Conservation (phyloP, 2,797 vertebrate genomes). For the Molossus molossus region DNA sequence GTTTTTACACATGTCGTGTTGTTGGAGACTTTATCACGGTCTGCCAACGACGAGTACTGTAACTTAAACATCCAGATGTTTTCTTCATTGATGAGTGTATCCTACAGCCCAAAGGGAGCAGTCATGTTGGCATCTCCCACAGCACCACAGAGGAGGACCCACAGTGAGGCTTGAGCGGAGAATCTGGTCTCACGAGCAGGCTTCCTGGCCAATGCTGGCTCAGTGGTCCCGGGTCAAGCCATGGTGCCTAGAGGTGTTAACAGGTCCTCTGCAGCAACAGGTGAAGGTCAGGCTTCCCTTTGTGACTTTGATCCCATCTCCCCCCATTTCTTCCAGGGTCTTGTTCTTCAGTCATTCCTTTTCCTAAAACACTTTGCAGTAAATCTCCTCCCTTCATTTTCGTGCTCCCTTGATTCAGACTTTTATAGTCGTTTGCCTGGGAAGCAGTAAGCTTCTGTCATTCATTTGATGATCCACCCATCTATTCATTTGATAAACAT, state of each 20-base stretch:
- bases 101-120: not conserved
- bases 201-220: not conserved
- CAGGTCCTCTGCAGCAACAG: not conserved
- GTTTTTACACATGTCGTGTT: not conserved
- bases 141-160: not conserved
- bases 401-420: not conserved
- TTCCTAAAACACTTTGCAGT: slow-evolving; percentile 31
- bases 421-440: slow-evolving; percentile 9
- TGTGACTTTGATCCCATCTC: not conserved
- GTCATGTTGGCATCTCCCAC: not conserved
- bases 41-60: not conserved
- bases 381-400: slow-evolving; percentile 10
- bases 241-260: not conserved
- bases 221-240: not conserved
- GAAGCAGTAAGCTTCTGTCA: slow-evolving; percentile 33
- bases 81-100: not conserved
- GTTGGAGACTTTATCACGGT: not conserved
- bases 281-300: not conserved
- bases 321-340: not conserved
- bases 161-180: not conserved
- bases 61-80: not conserved
- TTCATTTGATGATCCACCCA: not conserved
- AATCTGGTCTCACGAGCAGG: not conserved
- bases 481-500: slow-evolving; percentile 1
- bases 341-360: not conserved